A percentile compares a stretch with the other conserved stretches of the same genome.
Evolutionary conservation across 2,888 invertebrate genomes (phyloP).

Genomic region (Penaeus monodon): DNA sequence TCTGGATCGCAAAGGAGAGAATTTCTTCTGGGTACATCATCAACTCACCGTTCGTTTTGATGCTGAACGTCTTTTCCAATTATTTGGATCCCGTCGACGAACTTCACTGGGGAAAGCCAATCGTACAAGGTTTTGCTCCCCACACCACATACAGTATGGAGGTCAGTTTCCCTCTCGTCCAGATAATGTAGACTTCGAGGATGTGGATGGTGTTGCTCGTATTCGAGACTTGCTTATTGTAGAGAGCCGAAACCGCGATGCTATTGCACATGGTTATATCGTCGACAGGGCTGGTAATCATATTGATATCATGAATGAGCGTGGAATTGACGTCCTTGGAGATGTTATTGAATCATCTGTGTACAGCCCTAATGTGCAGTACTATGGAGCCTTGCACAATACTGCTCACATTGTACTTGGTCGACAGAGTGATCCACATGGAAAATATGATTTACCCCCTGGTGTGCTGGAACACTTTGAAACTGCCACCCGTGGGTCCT

Average conservation of each 20-base stretch:
- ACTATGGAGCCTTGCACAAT: constrained; percentile 60
- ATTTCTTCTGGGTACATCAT: constrained; percentile 75
- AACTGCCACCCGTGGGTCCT: constrained; percentile 80
- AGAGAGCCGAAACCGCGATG: constrained; percentile 75
- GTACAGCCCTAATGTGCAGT: constrained; percentile 65
- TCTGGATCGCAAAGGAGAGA: constrained; percentile 68
- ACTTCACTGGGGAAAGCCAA: constrained; percentile 65
- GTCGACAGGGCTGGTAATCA: constrained; percentile 47
- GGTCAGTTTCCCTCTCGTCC: constrained; percentile 70
- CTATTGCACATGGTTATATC: constrained; percentile 74
- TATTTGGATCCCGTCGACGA: constrained; percentile 65
- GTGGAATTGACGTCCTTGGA: constrained; percentile 66
- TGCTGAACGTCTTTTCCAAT: constrained; percentile 80
- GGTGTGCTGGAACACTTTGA: constrained; percentile 73
- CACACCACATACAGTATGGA: constrained; percentile 76
- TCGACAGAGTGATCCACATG: constrained; percentile 68
- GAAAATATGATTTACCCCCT: constrained; percentile 68
- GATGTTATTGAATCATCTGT: constrained; percentile 65
- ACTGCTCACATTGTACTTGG: constrained; percentile 45
- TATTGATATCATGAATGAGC: constrained; percentile 62
- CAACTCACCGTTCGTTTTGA: constrained; percentile 73
- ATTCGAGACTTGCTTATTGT: constrained; percentile 68
- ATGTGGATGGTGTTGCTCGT: constrained; percentile 65
- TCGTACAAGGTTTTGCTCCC: constrained; percentile 74
- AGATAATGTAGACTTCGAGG: constrained; percentile 66